Evolutionary conservation across 2,113 vertebrate species (phyloP), one percentile per base, ranked within the genome.

Genomic region (Brachypteracias leptosomus): DNA sequence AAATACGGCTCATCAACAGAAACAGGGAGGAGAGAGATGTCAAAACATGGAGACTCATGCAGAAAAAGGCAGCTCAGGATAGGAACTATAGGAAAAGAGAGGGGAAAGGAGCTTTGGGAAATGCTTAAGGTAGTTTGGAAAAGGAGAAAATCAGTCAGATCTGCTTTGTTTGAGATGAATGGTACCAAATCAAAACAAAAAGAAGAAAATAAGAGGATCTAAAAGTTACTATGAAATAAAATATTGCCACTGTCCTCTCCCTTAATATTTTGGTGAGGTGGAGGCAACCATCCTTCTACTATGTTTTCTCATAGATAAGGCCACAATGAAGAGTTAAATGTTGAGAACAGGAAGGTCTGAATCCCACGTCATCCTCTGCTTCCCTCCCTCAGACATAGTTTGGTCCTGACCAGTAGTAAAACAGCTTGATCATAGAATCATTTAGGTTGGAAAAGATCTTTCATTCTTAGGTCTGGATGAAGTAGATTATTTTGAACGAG

Each of bases 1-100:
- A 96, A 94, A 92, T 80, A 80, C 73, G 90, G 71, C 40, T 95
- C 84, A 91, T 96, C 89, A 79, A 44, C 55, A 90, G 59, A n/a
- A 92, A 79, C 19, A 22, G 58, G 49, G 70, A 93, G 51, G 63
- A 90, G 61, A 89, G 29, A 90, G 59, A 71, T 58, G 85, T 89
- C 63, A 82, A 88, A 92, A 79, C 47, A 20, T 59, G 21, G 67
- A 80, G 51, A 44, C 3, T 65, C 11, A 7, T 9, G 7, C 5
- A 38, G 46, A 63, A 65, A 61, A 51, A 70, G 42, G 11, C 24
- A 67, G 21, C 47, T 90, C 18, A 15, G 65, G 16, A 12, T 4
- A 77, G 24, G 24, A 24, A n/a, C 47, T 57, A 0, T 52, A 22
- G 25, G 17, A 40, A 95, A 94, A 80, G 7, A 14, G 11, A 25